Base-by-base conservation (phyloP, 2,888 invertebrate genomes). In the Stegophylla sp. region DNA sequence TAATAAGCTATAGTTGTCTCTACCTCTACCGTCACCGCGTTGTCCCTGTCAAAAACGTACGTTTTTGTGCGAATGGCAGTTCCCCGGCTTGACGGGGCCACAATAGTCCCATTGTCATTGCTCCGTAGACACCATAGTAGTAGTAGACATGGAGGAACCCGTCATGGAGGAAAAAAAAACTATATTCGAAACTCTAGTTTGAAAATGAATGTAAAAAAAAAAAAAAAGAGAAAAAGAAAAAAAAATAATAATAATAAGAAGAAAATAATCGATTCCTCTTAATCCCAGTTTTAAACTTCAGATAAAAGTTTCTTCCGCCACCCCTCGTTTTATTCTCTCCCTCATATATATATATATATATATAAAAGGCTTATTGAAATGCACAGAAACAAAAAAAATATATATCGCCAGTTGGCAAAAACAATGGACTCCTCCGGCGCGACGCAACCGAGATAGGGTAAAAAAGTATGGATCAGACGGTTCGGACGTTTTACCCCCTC, bases 31-130 rank as follows among this genome's bases (percentile, higher is more conserved):
- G 41, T 34, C 51, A 5, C 63, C 17, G n/a, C n/a, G 53, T 75
- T 28, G 69, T 69, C 9, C 71, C 59, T 71, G 73, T 81, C 73
- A 73, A 66, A 81, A 64, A 64, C 43, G n/a, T 5, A 43, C 26
- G 73, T 72, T 81, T 81, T 73, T 34, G n/a, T 81, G 71, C 81
- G 51, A 69, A 77, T 77, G 77, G 20, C 79, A 79, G 79, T 61
- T 71, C 56, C n/a, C n/a, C 67, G 41, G 61, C 45, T 71, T 61
- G 79, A 79, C 59, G 28, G 23, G 10, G 28, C 28, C 79, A 79
- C 69, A 79, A 69, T 79, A 63, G 79, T 63, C 15, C 56, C 45
- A 77, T 77, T 77, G 77, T 67, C 79, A 51, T 61, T 41, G 20
- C 41, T 79, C 17, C 48, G 41, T 69, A 59, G 26, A 28, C 56